A percentile compares a stretch with the other conserved stretches of the same genome.
Conservation (phyloP, 2,888 invertebrate species). For the Hipparchia sbordonii region DNA sequence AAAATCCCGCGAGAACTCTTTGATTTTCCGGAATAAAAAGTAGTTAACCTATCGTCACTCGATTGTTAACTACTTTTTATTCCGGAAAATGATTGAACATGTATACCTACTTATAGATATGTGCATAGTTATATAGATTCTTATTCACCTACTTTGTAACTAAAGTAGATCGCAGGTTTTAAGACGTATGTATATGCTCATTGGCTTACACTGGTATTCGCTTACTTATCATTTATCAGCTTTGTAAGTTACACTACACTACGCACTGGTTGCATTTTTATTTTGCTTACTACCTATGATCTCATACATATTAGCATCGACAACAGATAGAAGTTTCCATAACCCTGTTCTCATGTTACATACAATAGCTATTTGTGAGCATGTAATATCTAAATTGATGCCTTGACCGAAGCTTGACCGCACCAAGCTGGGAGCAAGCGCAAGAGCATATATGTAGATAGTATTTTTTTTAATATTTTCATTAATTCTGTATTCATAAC, state of each 20-base stretch:
- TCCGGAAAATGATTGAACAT: too few relatives aligned
- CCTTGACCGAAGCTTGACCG: constrained; percentile 3
- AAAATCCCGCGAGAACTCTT: too few relatives aligned
- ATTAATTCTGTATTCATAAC: too few relatives aligned
- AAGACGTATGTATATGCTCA: not conserved
- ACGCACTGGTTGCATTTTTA: constrained; percentile 5
- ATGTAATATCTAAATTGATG: not conserved
- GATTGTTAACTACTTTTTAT: too few relatives aligned
- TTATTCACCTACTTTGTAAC: too few relatives aligned
- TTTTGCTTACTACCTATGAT: constrained; percentile 4
- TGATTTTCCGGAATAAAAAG: too few relatives aligned
- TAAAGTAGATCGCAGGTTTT: too few relatives aligned
- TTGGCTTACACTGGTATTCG: not conserved
- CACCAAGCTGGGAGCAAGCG: not conserved
- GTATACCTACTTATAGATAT: too few relatives aligned
- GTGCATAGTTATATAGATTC: too few relatives aligned
- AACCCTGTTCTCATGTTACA: constrained; percentile 12
- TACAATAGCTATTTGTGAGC: not conserved
- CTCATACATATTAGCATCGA: not conserved
- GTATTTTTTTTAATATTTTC: too few relatives aligned
- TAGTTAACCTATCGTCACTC: too few relatives aligned
- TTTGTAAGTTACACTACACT: not conserved
- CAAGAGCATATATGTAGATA: not conserved
- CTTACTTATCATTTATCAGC: not conserved
- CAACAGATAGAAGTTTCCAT: constrained; percentile 2